Conservation (phyloP, 2,113 vertebrate genomes). For the Petrocephalus microphthalmus region DNA sequence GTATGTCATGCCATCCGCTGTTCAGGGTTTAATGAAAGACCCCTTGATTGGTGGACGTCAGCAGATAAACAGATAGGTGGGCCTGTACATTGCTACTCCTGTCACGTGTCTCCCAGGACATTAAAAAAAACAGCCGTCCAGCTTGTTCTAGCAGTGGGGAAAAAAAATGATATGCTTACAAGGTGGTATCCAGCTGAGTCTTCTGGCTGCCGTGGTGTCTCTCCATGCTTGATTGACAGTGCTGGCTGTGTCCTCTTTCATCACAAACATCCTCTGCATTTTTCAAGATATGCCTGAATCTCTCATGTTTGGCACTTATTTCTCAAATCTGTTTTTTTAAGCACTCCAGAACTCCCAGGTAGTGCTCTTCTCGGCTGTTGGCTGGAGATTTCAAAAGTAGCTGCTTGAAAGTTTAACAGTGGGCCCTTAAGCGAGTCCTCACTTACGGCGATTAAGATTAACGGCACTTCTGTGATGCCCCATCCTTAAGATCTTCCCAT, state of each 20-base stretch:
- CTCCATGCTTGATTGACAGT: constrained; percentile 5
- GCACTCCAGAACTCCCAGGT: not conserved
- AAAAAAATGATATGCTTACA: not conserved
- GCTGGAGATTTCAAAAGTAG: not conserved
- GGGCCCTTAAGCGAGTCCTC: not conserved
- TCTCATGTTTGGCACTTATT: not conserved
- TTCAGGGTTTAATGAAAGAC: not conserved
- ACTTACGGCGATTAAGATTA: constrained; percentile 1
- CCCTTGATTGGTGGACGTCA: not conserved
- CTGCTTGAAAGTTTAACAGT: not conserved
- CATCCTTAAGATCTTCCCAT: not conserved
- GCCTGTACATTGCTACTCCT: too few species aligned
- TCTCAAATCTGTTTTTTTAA: constrained; percentile 3
- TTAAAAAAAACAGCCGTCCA: not conserved
- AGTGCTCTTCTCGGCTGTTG: not conserved
- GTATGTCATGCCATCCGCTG: not conserved
- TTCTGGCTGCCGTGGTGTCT: not conserved
- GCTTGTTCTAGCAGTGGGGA: not conserved
- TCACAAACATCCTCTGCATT: not conserved
- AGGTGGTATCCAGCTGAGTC: not conserved
- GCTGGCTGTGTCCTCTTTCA: not conserved
- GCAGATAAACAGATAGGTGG: not conserved
- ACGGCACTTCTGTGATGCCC: not conserved
- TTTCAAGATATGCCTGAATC: not conserved
- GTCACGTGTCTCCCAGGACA: not conserved